phyloP scores from a whole-genome alignment of 2,113 vertebrate genomes.

The Mola mola region DNA sequence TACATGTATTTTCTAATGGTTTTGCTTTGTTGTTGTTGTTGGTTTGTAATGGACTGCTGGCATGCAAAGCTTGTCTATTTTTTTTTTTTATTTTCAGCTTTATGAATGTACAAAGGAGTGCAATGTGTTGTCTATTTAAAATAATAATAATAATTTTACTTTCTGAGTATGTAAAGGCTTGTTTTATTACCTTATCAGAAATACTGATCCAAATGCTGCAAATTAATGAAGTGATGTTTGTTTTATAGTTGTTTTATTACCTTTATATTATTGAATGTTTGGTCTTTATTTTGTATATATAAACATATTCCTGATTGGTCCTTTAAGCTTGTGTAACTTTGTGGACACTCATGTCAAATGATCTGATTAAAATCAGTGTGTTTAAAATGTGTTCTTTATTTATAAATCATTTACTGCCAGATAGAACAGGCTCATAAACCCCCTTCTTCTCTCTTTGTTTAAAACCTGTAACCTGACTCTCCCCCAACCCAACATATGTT shows the following conservation, averaged over 20 bases:
- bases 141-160: conserved; percentile 54
- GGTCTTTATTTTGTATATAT: conserved; percentile 68
- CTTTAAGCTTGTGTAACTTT: conserved; percentile 65
- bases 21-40: conserved; percentile 61
- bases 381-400: conserved; percentile 43
- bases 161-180: conserved; percentile 75
- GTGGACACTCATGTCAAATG: conserved; percentile 63
- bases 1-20: conserved; percentile 63
- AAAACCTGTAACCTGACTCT: neutral
- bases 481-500: too few relatives aligned
- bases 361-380: conserved; percentile 67
- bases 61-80: conserved; percentile 66
- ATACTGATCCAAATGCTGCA: conserved; percentile 82
- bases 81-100: conserved; percentile 68
- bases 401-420: conserved; percentile 22
- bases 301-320: conserved; percentile 65
- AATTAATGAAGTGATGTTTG: conserved; percentile 72
- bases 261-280: conserved; percentile 68
- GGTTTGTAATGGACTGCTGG: conserved; percentile 73
- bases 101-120: conserved; percentile 85
- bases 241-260: conserved; percentile 72
- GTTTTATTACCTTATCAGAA: conserved; percentile 71
- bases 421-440: neutral
- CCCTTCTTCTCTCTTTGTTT: too few relatives aligned
- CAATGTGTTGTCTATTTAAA: conserved; percentile 83